A percentile compares a stretch with the other conserved stretches of the same genome.
phyloP scores from a whole-genome alignment of 1,140 invertebrate species.

The Latrodectus geometricus region DNA sequence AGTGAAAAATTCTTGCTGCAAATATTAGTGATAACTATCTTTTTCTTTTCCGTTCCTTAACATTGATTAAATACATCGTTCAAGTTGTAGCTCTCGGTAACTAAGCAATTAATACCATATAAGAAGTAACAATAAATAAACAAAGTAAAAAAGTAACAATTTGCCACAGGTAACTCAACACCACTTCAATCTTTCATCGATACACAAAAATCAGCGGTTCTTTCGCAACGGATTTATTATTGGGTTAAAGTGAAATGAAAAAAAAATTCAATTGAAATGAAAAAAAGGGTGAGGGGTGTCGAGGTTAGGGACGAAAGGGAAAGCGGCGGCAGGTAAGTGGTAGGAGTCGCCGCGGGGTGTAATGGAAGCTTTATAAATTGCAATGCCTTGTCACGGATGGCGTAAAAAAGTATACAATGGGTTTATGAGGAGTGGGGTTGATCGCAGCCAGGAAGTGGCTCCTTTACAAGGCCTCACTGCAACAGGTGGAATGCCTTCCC shows the following conservation, averaged over 20 bases:
- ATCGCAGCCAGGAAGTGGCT: conserved; percentile 31
- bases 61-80: too few relatives aligned
- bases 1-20: too few relatives aligned
- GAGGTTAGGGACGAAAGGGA: conserved; percentile 11
- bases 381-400: conserved; percentile 29
- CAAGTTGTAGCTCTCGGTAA: too few relatives aligned
- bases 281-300: not conserved
- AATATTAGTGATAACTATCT: too few relatives aligned
- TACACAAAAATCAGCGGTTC: too few relatives aligned
- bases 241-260: not conserved
- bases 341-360: conserved; percentile 25
- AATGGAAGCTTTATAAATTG: conserved; percentile 54
- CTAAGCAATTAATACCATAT: too few relatives aligned
- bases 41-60: too few relatives aligned
- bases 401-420: conserved; percentile 57
- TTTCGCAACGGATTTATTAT: too few relatives aligned
- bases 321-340: conserved; percentile 11
- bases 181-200: too few relatives aligned
- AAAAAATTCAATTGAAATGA: conserved; percentile 7
- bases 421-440: conserved; percentile 30
- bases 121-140: too few relatives aligned
- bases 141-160: too few relatives aligned
- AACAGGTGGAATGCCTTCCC: conserved; percentile 56
- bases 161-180: too few relatives aligned
- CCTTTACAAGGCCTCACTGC: conserved; percentile 6